Evolutionary conservation across 2,888 invertebrate species (phyloP).

Genomic region (Lithophane ornitopus): DNA sequence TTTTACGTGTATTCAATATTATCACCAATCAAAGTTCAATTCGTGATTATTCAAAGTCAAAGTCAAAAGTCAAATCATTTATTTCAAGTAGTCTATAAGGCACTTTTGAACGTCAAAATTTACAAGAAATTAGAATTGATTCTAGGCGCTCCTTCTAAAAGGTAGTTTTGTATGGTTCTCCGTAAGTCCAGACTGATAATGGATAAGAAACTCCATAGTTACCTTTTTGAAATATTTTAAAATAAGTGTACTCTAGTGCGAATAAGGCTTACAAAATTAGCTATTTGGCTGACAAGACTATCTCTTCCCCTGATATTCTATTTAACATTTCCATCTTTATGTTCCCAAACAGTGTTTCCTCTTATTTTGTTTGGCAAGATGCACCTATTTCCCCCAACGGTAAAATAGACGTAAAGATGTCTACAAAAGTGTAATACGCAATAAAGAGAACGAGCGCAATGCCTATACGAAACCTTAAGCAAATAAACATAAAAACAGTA

Average conservation of each 20-base stretch:
- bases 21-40: too few relatives aligned
- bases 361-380: slow-evolving; percentile 2
- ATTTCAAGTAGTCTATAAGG: not conserved
- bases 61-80: too few relatives aligned
- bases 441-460: slow-evolving; percentile 52
- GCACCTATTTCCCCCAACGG: slow-evolving; percentile 30
- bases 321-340: not conserved
- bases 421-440: slow-evolving; percentile 52
- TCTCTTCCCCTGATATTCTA: not conserved
- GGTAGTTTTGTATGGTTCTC: too few relatives aligned
- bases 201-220: too few relatives aligned
- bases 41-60: not conserved
- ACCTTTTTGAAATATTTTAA: too few relatives aligned
- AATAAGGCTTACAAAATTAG: not conserved
- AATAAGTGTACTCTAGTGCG: not conserved
- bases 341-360: not conserved
- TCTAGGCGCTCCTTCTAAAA: too few relatives aligned
- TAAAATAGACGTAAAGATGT: slow-evolving; percentile 52
- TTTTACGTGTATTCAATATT: not conserved
- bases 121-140: too few relatives aligned
- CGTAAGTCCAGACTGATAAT: too few relatives aligned
- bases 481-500: slow-evolving; percentile 64
- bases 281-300: not conserved
- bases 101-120: too few relatives aligned
- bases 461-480: slow-evolving; percentile 56